Base-by-base conservation (phyloP, 2,888 invertebrate genomes). In the Pristionchus arcanus region DNA sequence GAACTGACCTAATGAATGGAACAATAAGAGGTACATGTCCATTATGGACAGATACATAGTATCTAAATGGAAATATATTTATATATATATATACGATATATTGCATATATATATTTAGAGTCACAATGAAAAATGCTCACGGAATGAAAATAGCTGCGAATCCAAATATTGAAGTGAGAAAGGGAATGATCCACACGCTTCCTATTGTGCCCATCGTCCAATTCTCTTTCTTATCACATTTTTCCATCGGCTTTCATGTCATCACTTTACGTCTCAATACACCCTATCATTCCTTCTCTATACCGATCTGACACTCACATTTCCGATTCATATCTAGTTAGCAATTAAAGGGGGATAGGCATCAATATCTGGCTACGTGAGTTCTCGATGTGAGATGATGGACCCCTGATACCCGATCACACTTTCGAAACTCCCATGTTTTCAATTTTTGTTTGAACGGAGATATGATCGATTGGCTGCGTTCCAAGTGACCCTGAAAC, bases 101-200 rank as follows among this genome's bases (percentile, higher is more conserved):
- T n/a, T n/a, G n/a, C n/a, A n/a, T n/a, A n/a, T n/a, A n/a, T n/a
- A n/a, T n/a, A n/a, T 34, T 49, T 49, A 49, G 42, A 63, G 19
- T 49, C 1, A 21, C 42, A 37, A 16, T 74, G 2, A 63, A 21
- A 28, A 5, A 21, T n/a, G n/a, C 68, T 42, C 21, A 87, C 87
- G 87, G 68, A 31, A 87, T 68, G 34, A 87, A 68, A 13, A 87
- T 37, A n/a, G 87, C 34, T 21, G 87, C 16, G 68, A 49, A 37
- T 66, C 42, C 87, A 25, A 66, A 68, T 13, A 42, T 21, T n/a
- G 42, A 37, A 28, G 87, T 68, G n/a, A 68, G 66, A 11, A 87
- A n/a, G 25, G 87, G 87, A 55, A 87, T 68, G 49, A 66, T 49
- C 66, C 87, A 87, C 16, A 87, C 87, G 25, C 68, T 49, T 5